phyloP scores from a whole-genome alignment of 2,113 vertebrate species.

The Lepus europaeus region DNA sequence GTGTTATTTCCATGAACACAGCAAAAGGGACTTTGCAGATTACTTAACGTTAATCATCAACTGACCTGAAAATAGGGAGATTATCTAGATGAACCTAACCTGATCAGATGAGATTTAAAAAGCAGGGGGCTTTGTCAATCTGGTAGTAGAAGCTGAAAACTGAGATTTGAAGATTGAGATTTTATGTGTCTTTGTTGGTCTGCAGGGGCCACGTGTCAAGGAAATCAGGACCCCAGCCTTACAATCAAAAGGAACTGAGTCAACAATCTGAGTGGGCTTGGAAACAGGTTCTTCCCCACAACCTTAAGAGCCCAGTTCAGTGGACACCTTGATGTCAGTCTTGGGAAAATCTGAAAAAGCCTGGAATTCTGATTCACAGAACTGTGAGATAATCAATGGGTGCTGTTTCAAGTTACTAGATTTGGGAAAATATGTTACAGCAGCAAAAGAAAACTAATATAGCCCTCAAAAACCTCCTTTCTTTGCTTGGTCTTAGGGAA shows the following conservation, averaged over 20 bases:
- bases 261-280: background rate
- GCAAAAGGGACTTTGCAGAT: background rate
- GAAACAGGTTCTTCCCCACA: background rate
- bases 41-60: slow-evolving; percentile 2
- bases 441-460: background rate
- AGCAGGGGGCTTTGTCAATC: slow-evolving; percentile 9
- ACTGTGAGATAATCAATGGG: slow-evolving; percentile 35
- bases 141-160: background rate
- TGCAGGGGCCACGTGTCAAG: background rate
- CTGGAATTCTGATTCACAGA: slow-evolving; percentile 21
- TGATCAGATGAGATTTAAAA: slow-evolving; percentile 18
- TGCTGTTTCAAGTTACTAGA: slow-evolving; percentile 33
- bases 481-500: slow-evolving; percentile 34
- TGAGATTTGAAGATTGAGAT: background rate
- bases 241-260: background rate
- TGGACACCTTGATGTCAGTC: slow-evolving; percentile 20
- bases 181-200: background rate
- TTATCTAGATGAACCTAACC: background rate
- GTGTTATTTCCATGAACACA: slow-evolving; percentile 2
- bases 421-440: background rate
- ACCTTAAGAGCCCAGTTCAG: background rate
- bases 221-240: background rate
- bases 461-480: slow-evolving; percentile 11
- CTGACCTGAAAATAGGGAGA: slow-evolving; percentile 31
- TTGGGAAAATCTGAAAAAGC: background rate